Evolutionary conservation across 1,140 invertebrate species (phyloP).

Genomic region (Cheumatopsyche charites): DNA sequence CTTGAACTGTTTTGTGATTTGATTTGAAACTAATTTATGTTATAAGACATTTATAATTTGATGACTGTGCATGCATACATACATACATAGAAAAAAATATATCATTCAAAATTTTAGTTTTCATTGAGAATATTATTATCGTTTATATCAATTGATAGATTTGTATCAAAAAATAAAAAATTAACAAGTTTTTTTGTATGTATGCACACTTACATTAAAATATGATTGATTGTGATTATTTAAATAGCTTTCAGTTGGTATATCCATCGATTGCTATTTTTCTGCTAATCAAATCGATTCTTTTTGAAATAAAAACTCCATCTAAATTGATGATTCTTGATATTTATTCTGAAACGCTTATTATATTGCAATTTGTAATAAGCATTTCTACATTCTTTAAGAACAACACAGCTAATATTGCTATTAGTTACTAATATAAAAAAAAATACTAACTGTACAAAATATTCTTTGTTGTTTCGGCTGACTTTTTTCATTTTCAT

Average conservation of each 20-base stretch:
- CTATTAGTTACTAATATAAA: too few species aligned
- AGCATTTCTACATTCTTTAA: not conserved
- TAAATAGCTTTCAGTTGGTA: constrained; percentile 3
- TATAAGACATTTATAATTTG: not conserved
- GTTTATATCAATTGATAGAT: not conserved
- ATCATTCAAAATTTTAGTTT: too few species aligned
- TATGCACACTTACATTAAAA: not conserved
- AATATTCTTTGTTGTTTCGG: too few species aligned
- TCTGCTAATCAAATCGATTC: not conserved
- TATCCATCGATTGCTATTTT: constrained; percentile 11
- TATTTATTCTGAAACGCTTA: constrained; percentile 1
- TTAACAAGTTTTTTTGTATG: not conserved
- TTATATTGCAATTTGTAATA: not conserved
- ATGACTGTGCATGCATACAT: not conserved
- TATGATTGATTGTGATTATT: not conserved
- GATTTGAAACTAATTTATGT: constrained; percentile 15
- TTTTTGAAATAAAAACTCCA: constrained; percentile 6
- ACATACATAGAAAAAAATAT: too few species aligned
- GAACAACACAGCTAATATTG: too few species aligned
- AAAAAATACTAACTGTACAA: too few species aligned
- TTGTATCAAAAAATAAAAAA: not conserved
- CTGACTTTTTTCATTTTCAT: too few species aligned
- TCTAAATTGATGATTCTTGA: not conserved
- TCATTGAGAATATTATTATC: too few species aligned
- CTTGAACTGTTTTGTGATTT: constrained; percentile 7